Evolutionary conservation across 2,888 invertebrate species (phyloP), one percentile per base, ranked within the genome.

Genomic region (Strigamia crassipes): DNA sequence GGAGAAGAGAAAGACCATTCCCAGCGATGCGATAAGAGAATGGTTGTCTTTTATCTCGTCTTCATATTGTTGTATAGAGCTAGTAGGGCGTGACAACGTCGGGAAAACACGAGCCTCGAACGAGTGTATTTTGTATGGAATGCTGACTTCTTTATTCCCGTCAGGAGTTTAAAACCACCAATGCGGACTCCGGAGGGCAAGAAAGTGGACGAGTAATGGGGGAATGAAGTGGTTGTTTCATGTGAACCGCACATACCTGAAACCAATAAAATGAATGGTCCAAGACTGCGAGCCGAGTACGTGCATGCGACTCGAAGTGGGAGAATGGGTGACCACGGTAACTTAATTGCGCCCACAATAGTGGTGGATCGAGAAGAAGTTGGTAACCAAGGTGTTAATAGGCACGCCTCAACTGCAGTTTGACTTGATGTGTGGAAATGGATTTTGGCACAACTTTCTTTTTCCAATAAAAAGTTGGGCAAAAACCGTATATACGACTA

Each of bases 221-320:
- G 73, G 73, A 73, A 73, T 73, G 73, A 73, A 73, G 73, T 73
- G 73, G 73, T 73, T 73, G 73, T 73, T 73, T 73, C 73, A 73
- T 27, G 73, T 73, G 73, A 73, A 73, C 73, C 73, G 73, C 73
- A 73, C 73, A 73, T 73, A 73, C 73, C 73, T 73, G 73, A 73
- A 73, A 73, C 73, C 73, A 73, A 73, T 73, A 73, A 73, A 73
- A 73, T 73, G 73, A 73, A 73, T 73, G 73, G 73, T 31, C 27
- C 73, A 73, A 73, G 27, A 23, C 31, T 21, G 1, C 51, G 6
- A 51, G 51, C 51, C 31, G 8, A 31, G 73, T 31, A 31, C 73
- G 73, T 73, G 73, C 73, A 73, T 73, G 73, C 73, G 31, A 73
- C 73, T 73, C 27, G 73, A 27, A 23, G 12, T 27, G 8, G 73